Evolutionary conservation across 2,113 vertebrate species (phyloP).

Genomic region (Machaerirhynchus nigripectus): DNA sequence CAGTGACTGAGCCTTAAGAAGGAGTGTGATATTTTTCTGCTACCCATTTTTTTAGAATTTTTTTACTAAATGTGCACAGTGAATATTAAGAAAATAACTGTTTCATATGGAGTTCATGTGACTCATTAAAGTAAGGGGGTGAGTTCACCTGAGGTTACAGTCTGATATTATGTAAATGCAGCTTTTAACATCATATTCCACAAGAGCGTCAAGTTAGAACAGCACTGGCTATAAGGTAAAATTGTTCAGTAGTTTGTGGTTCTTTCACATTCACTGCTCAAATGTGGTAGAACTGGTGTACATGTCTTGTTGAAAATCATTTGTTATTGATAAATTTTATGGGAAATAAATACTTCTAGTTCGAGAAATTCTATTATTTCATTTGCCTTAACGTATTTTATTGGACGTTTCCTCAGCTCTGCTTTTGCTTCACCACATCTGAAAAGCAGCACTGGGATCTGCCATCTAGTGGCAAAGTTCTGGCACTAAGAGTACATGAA

Average conservation of each 20-base stretch:
- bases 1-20: background rate
- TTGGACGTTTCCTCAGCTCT: background rate
- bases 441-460: background rate
- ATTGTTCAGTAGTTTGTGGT: background rate
- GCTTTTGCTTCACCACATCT: background rate
- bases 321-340: background rate
- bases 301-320: background rate
- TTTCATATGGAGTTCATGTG: background rate
- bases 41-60: background rate
- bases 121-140: background rate
- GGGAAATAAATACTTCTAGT: background rate
- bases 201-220: background rate
- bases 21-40: background rate
- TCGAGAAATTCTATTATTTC: background rate
- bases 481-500: background rate
- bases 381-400: background rate
- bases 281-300: background rate
- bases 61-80: background rate
- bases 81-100: background rate
- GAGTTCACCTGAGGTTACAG: background rate
- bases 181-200: background rate
- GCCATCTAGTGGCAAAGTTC: conserved; percentile 58
- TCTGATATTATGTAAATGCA: background rate
- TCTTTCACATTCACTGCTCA: background rate
- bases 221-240: background rate